Base-by-base conservation (phyloP, 1,140 invertebrate species). In the Octopus sinensis region DNA sequence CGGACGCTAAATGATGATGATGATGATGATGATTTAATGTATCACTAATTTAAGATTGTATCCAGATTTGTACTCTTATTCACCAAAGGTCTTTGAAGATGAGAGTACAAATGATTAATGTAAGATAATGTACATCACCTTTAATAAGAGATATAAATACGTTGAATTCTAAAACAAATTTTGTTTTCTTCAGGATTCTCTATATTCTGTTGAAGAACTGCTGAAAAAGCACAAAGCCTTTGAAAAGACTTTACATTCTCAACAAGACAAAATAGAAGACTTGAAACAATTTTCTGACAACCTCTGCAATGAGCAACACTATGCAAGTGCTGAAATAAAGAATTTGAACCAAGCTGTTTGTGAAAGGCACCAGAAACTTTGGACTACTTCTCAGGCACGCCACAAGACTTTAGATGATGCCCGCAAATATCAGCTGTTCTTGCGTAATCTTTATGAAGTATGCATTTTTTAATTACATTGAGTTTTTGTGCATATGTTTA, bases 201-300 rank as follows among this genome's bases (percentile, higher is more conserved):
- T 99, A 12, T 98, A 99, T 90, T 96, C 96, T 9, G 98, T 99
- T 0, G 98, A 99, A 90, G 96, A 96, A 6, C 90, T 99, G 76
- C 95, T 99, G 54, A 99, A 99, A 91, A 99, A 99, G 88, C 98
- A 99, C 90, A 97, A 99, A 89, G 97, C 99, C 90, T 99, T 99
- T 90, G 97, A 99, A 90, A 99, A 99, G 91, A 97, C 96, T 6
- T 91, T 99, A 1, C 96, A 96, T 17, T 97, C 97, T 12, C 98
- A 99, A 87, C 97, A 98, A 88, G 97, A 99, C 88, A 98, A 98
- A 91, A 98, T 99, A 84, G 97, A 89, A 23, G 87, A 88, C 52
- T 88, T 99, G 30, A 97, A 98, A 89, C 96, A 98, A 88, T 98
- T 98, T 91, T 97, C 97, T 9, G 95, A 96, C 4, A 96, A 96